Percentiles rank a stretch among this genome's conserved stretches.
Conservation (phyloP, 2,797 vertebrate genomes). For the Coluber constrictor region DNA sequence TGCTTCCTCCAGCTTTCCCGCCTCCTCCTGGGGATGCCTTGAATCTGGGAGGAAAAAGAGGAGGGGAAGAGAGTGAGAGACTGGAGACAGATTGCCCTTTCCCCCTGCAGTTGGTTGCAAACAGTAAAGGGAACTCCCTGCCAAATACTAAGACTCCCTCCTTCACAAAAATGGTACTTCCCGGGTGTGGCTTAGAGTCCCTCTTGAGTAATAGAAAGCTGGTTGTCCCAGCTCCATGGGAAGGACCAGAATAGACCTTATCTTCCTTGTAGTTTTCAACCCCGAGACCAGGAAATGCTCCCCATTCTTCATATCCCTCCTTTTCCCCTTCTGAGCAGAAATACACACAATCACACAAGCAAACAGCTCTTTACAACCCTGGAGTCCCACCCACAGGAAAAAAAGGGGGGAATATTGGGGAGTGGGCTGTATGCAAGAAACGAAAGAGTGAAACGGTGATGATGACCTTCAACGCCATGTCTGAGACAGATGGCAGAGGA, state of each 20-base stretch:
- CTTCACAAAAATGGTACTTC: not conserved
- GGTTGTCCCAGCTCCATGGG: not conserved
- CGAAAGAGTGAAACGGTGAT: not conserved
- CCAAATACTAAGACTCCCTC: not conserved
- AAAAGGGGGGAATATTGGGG: not conserved
- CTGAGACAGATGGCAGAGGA: not conserved
- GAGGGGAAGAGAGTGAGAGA: slow-evolving; percentile 30
- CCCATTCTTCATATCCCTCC: not conserved
- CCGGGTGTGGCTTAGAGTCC: not conserved
- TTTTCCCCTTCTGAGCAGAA: not conserved
- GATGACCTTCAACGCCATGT: not conserved
- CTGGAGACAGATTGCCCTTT: slow-evolving; percentile 1
- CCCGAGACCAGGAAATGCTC: too few species aligned
- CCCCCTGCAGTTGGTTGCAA: not conserved
- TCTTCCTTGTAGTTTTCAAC: not conserved
- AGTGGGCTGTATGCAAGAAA: not conserved
- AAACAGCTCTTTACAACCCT: not conserved
- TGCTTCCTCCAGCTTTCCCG: slow-evolving; percentile 35
- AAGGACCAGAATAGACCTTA: not conserved
- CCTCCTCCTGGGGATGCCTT: slow-evolving; percentile 51
- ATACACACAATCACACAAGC: not conserved
- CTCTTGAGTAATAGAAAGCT: not conserved
- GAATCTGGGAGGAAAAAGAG: slow-evolving; percentile 62
- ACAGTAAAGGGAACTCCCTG: not conserved
- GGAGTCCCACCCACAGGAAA: not conserved